phyloP scores from a whole-genome alignment of 2,888 invertebrate species.

The Hanleya hanleyi region DNA sequence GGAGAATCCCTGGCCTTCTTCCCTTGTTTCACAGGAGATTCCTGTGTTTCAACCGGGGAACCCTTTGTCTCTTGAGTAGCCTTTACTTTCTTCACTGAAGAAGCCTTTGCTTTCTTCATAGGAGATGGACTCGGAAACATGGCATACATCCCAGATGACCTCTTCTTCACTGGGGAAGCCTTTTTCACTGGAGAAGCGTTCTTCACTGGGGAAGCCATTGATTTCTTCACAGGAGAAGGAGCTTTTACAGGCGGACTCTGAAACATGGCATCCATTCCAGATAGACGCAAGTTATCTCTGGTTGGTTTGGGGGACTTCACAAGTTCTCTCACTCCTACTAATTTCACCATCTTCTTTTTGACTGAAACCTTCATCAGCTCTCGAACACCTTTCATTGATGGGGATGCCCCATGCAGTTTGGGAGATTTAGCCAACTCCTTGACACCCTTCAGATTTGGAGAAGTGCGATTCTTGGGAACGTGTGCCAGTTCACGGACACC shows the following conservation, averaged over 20 bases:
- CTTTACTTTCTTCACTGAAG: not conserved
- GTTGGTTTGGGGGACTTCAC: conserved; percentile 41
- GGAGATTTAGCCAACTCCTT: conserved; percentile 37
- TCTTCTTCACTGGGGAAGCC: not conserved
- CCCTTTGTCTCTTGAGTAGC: conserved; percentile 14
- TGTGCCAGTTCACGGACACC: conserved; percentile 7
- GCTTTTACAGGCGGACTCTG: conserved; percentile 1
- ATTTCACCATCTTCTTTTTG: conserved; percentile 18
- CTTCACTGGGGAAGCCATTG: not conserved
- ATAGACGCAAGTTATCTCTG: conserved; percentile 25
- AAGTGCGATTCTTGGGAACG: not conserved
- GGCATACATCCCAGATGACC: not conserved
- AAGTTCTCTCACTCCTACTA: conserved; percentile 41
- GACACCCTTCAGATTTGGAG: conserved; percentile 34
- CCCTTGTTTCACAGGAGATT: not conserved
- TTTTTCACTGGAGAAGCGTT: not conserved
- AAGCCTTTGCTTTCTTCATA: conserved; percentile 4
- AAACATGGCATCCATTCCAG: conserved; percentile 42
- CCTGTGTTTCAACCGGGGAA: not conserved
- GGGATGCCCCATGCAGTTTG: conserved; percentile 32
- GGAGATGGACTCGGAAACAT: not conserved
- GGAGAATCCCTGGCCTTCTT: conserved; percentile 20
- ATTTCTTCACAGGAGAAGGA: not conserved
- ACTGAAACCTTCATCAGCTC: conserved; percentile 34
- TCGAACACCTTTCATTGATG: conserved; percentile 6